Conservation (phyloP, 1,140 invertebrate species). For the Oryctes rhinoceros region DNA sequence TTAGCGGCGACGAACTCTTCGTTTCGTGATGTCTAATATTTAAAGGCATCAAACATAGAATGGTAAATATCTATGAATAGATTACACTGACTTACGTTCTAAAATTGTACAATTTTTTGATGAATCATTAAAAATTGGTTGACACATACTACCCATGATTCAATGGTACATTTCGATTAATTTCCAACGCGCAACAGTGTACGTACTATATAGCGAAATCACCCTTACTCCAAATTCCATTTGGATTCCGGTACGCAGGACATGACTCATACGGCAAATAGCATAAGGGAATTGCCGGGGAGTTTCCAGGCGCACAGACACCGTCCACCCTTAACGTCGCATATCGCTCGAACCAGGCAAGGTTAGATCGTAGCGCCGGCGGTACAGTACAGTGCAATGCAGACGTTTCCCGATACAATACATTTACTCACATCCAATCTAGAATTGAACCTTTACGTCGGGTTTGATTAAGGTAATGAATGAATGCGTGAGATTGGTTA, state of each 20-base stretch:
- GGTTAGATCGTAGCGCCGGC: constrained; percentile 23
- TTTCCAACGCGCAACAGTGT: constrained; percentile 44
- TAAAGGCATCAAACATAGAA: no score
- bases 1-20: no score
- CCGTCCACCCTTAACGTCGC: constrained; percentile 37
- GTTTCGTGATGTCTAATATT: no score
- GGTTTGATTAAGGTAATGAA: constrained; percentile 57
- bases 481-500: constrained; percentile 54
- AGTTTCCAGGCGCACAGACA: constrained; percentile 41
- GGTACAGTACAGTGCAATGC: not conserved
- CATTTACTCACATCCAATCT: not conserved
- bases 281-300: constrained; percentile 52
- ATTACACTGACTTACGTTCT: no score
- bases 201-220: not conserved
- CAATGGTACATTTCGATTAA: constrained; percentile 5
- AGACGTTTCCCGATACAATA: constrained; percentile 31
- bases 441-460: constrained; percentile 24
- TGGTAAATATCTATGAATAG: no score
- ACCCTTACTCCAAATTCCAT: constrained; percentile 46
- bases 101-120: no score
- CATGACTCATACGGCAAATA: constrained; percentile 55
- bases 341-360: constrained; percentile 25
- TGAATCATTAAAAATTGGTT: not conserved
- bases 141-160: constrained; percentile 11
- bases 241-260: constrained; percentile 47